Evolutionary conservation across 2,797 vertebrate genomes (phyloP).

Genomic region (Alcedo atthis): DNA sequence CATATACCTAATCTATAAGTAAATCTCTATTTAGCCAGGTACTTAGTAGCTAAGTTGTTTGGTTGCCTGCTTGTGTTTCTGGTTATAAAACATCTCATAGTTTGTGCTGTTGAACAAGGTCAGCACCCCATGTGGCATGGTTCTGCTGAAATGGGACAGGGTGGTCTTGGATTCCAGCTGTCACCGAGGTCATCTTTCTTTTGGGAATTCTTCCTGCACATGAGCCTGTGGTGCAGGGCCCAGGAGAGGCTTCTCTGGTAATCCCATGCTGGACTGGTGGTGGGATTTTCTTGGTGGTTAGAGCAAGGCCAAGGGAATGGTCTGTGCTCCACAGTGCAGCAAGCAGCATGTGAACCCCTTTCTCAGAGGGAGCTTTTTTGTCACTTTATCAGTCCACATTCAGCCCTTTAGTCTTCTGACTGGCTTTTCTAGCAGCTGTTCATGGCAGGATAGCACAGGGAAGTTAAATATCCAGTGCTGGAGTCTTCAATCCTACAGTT

Average conservation of each 20-base stretch:
- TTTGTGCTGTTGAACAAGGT: not conserved
- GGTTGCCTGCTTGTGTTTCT: not conserved
- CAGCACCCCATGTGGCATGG: not conserved
- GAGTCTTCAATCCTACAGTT: not conserved
- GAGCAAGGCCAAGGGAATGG: not conserved
- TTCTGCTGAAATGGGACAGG: not conserved
- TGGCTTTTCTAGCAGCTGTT: not conserved
- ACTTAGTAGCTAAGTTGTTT: not conserved
- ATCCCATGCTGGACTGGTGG: rapidly evolving
- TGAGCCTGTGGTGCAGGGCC: not conserved
- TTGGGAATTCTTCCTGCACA: not conserved
- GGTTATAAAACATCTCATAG: not conserved
- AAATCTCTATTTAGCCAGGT: not conserved
- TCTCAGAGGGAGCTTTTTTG: not conserved
- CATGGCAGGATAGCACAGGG: not conserved
- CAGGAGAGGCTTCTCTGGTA: not conserved
- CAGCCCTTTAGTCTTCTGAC: not conserved
- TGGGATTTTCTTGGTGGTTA: not conserved
- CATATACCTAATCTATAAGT: not conserved
- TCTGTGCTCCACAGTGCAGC: not conserved
- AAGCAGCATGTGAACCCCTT: rapidly evolving
- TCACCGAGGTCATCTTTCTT: not conserved
- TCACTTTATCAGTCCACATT: not conserved
- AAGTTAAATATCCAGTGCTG: not conserved
- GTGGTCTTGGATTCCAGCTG: not conserved